Base-by-base conservation (phyloP, 2,113 vertebrate species). In the Tringa solitaria region DNA sequence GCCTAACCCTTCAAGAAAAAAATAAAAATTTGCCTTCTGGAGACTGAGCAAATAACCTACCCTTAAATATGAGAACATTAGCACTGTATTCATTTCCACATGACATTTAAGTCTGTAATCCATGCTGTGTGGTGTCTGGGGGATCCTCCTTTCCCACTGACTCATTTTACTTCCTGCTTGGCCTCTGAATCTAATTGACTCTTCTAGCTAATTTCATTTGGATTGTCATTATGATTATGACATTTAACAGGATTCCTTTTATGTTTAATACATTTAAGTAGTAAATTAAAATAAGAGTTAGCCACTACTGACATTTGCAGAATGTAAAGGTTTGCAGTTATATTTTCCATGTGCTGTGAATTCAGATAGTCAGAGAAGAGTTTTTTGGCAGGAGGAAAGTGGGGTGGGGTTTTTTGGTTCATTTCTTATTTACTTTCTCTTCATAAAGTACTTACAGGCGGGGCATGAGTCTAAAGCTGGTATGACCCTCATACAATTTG, bases 121-220 rank as follows among this genome's bases (percentile, higher is more conserved):
- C 74, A 65, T 3, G 41, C 74, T 73, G 91, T 83, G 77, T 2
- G 0, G 54, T 92, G 84, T 96, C 96, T 96, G 39, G 48, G 90
- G 89, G 74, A 91, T 93, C 81, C 61, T 96, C 84, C 74, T 93
- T 93, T 92, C 84, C 67, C 30, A 2, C 16, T 92, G 87, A 87
- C 57, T 96, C 74, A 84, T 93, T 89, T 89, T 76, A 46, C 84
- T 96, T 96, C 96, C 96, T 96, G 89, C 78, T 95, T 80, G 87
- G 91, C 80, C 84, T 96, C 95, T 89, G 84, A 94, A 95, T 95
- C 87, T 96, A 97, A 97, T 97, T 94, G 93, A 96, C 91, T 95
- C 89, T 95, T 89, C 91, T 59, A 69, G 84, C 10, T 95, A 95
- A 97, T 96, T 96, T 96, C 77, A 73, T 95, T 95, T 92, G 46